Evolutionary conservation across 2,113 vertebrate genomes (phyloP).

Genomic region (Sylvilagus bachmani): DNA sequence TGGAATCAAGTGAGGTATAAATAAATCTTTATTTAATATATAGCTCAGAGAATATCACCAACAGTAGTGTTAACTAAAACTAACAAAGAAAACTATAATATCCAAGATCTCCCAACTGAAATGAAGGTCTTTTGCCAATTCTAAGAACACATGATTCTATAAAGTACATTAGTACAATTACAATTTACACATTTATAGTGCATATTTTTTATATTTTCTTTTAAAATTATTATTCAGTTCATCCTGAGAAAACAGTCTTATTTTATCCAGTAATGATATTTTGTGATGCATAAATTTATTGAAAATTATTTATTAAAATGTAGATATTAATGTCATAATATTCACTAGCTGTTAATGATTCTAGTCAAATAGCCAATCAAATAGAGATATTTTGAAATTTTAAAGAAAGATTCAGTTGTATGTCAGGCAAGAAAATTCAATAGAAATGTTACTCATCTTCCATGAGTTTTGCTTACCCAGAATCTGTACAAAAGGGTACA

Average conservation of each 20-base stretch:
- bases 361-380: background rate
- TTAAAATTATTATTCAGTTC: background rate
- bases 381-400: background rate
- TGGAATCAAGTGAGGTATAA: slow-evolving; percentile 24
- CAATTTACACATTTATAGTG: background rate
- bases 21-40: slow-evolving; percentile 38
- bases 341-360: background rate
- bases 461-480: background rate
- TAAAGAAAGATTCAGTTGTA: background rate
- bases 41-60: background rate
- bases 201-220: background rate
- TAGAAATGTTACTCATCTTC: background rate
- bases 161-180: background rate
- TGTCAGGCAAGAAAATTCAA: background rate
- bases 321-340: background rate
- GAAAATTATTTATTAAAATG: background rate
- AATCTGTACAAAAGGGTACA: background rate
- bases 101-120: background rate
- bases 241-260: background rate
- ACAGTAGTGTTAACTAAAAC: background rate
- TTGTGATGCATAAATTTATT: background rate
- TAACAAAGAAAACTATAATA: background rate
- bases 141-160: background rate
- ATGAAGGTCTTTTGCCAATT: background rate
- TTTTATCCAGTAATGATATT: background rate